Base-by-base conservation (phyloP, 2,113 vertebrate genomes). In the Rhadina sibilatrix region DNA sequence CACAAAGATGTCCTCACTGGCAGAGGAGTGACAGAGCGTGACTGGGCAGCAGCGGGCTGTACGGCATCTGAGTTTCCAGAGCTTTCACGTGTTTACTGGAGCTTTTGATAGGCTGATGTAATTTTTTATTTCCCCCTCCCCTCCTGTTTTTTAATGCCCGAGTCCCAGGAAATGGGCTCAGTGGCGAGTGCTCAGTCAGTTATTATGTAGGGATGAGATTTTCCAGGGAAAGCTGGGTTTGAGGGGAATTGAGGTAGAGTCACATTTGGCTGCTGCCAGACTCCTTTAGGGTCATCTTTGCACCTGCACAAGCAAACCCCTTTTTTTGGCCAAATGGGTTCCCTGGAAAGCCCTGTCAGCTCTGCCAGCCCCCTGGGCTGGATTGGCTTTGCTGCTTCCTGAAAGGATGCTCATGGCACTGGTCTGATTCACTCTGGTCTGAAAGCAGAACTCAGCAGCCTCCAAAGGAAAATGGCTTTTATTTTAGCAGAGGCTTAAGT, bases 371-470 rank as follows among this genome's bases (percentile, higher is more conserved):
- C 0, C 1, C 31, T 1, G 1, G n/a, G 24, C 83, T 84, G 65
- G 9, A 38, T 28, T 68, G 49, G 25, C 24, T 87, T 87, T 74
- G 33, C 31, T 65, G 40, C 19, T 40, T 57, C 17, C n/a, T 24
- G 35, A n/a, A 52, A 35, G 11, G 33, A 30, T 40, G 35, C 3
- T 4, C 6, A 0, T 4, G 15, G 35, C 76, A 20, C 35, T 3
- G 0, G 6, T 22, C 59, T 0, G 0, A 12, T 80, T 87, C 15
- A 3, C 25, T 24, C 49, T 2, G 2, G 23, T 63, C 52, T 78
- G 30, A 70, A 17, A 20, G 40, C 50, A 87, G n/a, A 20, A 3
- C 37, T 38, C 31, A 12, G 76, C 35, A 68, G 11, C 17, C 40
- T 4, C 31, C 6, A 60, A 79, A 72, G 57, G 24, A 56, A 90